These are phyloP conservation scores for Philopedon plagiatum DNA, from an alignment of 2,888 invertebrate species.

Conservation along the genomic window DNA sequence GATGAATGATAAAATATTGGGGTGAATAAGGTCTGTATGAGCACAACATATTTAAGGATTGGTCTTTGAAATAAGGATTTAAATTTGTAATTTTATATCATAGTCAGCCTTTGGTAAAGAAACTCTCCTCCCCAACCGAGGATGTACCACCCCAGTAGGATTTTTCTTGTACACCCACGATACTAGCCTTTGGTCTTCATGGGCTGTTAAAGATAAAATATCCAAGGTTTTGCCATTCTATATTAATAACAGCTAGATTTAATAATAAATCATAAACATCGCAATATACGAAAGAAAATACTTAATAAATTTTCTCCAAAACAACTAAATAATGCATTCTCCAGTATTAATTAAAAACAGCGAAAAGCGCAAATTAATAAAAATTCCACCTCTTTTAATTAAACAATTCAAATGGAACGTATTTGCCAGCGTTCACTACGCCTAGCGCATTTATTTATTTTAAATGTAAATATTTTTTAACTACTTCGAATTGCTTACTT, in stretches of 20 bases:
- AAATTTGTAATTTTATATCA: no score
- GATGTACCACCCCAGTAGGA: no score
- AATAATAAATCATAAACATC: no score
- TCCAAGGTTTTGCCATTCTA: no score
- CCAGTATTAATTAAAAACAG: neutral
- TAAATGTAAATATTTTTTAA: neutral
- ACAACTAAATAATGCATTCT: neutral
- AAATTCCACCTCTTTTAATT: neutral
- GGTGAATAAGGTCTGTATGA: neutral
- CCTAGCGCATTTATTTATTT: neutral
- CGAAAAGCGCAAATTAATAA: neutral
- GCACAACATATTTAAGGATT: neutral
- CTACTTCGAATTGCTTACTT: neutral
- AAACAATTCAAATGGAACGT: neutral
- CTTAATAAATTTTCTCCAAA: neutral
- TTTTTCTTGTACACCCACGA: no score
- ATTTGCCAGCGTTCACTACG: neutral
- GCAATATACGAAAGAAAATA: no score
- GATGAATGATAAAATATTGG: conserved; percentile 4
- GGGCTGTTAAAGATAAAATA: no score
- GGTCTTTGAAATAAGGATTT: no score
- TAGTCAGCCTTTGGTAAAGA: no score
- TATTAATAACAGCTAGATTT: no score
- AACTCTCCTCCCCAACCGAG: no score
- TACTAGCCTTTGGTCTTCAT: no score